Base-by-base conservation (phyloP, 2,888 invertebrate genomes). In the Meliscaeva auricollis region DNA sequence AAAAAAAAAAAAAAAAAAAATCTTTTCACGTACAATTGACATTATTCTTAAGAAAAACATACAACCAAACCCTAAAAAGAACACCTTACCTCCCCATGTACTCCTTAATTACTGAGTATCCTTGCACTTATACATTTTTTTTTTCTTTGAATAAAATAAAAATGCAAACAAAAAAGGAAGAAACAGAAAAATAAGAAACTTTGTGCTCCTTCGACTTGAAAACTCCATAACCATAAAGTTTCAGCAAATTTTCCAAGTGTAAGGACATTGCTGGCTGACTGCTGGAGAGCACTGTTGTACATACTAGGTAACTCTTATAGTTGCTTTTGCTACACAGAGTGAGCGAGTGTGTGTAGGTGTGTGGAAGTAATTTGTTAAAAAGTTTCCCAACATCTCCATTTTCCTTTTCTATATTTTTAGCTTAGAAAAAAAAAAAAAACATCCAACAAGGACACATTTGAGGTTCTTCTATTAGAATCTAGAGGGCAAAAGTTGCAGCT, bases 341-440 rank as follows among this genome's bases (percentile, higher is more conserved):
- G 5, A 13, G 17, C 1, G n/a, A n/a, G 20, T 20, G 38, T 20
- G 58, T 58, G 35, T 58, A 58, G 58, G 58, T 58, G 58, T 58
- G 20, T 58, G 35, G 58, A 38, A 58, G 58, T 58, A 58, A 58
- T 58, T 58, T 58, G 58, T 58, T 58, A 58, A 58, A 58, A 58
- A 58, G 38, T 38, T 56, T 35, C 3, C 3, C 20, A 58, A 7
- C 58, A 20, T 58, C 35, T 58, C 38, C 11, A 35, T 58, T 58
- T 58, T n/a, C 58, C 6, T 35, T 32, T 58, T 38, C 2, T 38
- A 0, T 9, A 9, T 38, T 38, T 58, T 35, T 35, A 58, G 38
- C 38, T 38, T 8, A 20, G 20, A 58, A 38, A 35, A 58, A 48
- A 20, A 48, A 9, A 20, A 48, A 9, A 20, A 3, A 20, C 13